Percentiles rank a stretch among this genome's conserved stretches.
These are phyloP conservation scores for Tetrao urogallus DNA, from an alignment of 2,113 vertebrate genomes.

Conservation along the genomic window DNA sequence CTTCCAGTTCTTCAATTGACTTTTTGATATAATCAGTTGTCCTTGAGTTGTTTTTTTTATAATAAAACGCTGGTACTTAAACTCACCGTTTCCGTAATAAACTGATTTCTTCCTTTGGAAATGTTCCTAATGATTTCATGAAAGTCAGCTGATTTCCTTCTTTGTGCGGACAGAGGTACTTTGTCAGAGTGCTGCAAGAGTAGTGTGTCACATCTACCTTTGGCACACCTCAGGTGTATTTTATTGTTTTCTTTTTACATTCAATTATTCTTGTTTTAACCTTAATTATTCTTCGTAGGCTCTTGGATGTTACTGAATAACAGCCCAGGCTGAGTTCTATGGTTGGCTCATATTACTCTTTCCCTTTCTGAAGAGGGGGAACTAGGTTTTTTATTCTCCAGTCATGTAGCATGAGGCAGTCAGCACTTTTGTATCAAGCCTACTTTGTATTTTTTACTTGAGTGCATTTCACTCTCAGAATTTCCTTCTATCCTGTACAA, in stretches of 20 bases:
- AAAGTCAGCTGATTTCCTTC: background rate
- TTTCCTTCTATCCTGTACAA: background rate
- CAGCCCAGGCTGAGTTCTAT: background rate
- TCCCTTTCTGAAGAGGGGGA: background rate
- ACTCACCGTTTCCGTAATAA: background rate
- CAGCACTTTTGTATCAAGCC: background rate
- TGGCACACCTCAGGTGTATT: background rate
- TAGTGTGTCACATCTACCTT: background rate
- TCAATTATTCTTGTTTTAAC: background rate
- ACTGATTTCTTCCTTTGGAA: background rate
- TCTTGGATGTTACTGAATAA: background rate
- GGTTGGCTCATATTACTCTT: background rate
- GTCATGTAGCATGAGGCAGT: background rate
- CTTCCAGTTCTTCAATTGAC: background rate
- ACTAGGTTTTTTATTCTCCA: background rate
- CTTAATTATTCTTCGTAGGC: background rate
- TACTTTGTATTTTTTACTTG: background rate
- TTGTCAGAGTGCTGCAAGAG: background rate
- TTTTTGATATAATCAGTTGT: background rate
- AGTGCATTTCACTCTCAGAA: background rate
- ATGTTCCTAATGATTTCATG: background rate
- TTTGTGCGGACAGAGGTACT: background rate
- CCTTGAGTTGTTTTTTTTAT: background rate
- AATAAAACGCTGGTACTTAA: background rate
- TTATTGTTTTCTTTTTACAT: background rate